Base-by-base conservation (phyloP, 2,113 vertebrate species). In the Motacilla tschutschensis region DNA sequence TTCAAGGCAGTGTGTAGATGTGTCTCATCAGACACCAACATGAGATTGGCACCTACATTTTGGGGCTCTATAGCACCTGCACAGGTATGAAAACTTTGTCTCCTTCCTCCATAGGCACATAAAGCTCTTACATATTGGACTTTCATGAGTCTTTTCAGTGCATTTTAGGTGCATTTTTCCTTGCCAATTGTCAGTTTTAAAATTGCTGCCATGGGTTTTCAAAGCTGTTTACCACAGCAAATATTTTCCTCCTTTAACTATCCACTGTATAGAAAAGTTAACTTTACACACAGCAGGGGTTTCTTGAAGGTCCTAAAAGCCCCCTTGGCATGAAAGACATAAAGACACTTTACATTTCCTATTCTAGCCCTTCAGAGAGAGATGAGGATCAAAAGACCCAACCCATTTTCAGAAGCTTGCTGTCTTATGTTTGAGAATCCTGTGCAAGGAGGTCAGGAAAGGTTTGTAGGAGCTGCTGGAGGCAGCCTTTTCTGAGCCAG, bases 271-370 rank as follows among this genome's bases (percentile, higher is more conserved):
- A 33, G 48, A 74, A 40, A 57, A 79, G 19, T 65, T 69, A 80
- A 65, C 50, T 77, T n/a, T 10, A 26, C 0, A 0, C 25, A 54
- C 24, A 33, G 18, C 15, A 53, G 51, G 24, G 1, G 2, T 48
- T 79, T 85, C 67, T 41, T 46, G 21, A 54, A 79, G 40, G 29
- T 43, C n/a, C 9, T 80, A 16, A 43, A 79, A 77, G 28, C 47
- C 15, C 19, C 50, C 60, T 71, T 73, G 19, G 10, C 11, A 7
- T 57, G 19, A 46, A 80, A 74, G 20, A 29, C 31, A 14, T 59
- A 8, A 87, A 50, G 17, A 54, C 17, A 21, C 36, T 62, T 88
- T 35, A 26, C 7, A 14, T 75, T 63, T 90, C 22, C 25, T 76
- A 9, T 79, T 58, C 70, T 55, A 79, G 63, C 44, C 12, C 43